Percentiles rank a stretch among this genome's conserved stretches.
These are phyloP conservation scores for Drosophila saltans DNA, from an alignment of 1,140 invertebrate genomes.

Conservation along the genomic window DNA sequence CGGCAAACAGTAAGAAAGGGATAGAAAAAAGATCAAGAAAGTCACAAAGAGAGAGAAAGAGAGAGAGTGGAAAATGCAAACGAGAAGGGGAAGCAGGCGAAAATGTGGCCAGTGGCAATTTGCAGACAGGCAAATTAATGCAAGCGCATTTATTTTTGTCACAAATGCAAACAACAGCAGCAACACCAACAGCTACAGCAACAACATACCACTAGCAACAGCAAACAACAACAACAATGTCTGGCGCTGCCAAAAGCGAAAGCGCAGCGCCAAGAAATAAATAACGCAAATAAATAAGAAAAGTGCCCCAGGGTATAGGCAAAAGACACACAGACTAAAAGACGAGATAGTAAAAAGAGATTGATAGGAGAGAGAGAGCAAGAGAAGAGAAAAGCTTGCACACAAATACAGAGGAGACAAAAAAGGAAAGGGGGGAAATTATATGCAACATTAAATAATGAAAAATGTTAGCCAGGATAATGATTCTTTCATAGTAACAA, in stretches of 20 bases:
- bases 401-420: slow-evolving; percentile 17
- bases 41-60: slow-evolving; percentile 2
- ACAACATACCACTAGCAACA: slow-evolving; percentile 58
- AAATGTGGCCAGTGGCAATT: slow-evolving; percentile 70
- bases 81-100: slow-evolving; percentile 7
- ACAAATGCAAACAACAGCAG: slow-evolving; percentile 75
- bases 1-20: slow-evolving; percentile 12
- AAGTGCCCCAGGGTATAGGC: slow-evolving; percentile 65
- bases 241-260: slow-evolving; percentile 79
- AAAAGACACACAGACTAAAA: slow-evolving; percentile 10
- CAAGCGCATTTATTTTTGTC: slow-evolving; percentile 79
- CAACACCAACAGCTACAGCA: slow-evolving; percentile 53
- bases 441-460: slow-evolving; percentile 57
- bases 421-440: slow-evolving; percentile 13
- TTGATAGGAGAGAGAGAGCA: slow-evolving; percentile 16
- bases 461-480: slow-evolving; percentile 47
- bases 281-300: slow-evolving; percentile 81
- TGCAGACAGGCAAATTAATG: slow-evolving; percentile 78
- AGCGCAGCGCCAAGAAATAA: slow-evolving; percentile 76
- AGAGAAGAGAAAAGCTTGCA: not conserved
- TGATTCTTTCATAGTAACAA: slow-evolving; percentile 46
- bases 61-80: not conserved
- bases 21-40: slow-evolving; percentile 6
- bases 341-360: slow-evolving; percentile 44
- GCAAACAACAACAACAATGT: slow-evolving; percentile 35